Percentiles rank a stretch among this genome's conserved stretches.
These are phyloP conservation scores for Leptinotarsa undecemlineata DNA, from an alignment of 1,140 invertebrate genomes.

Conservation along the genomic window DNA sequence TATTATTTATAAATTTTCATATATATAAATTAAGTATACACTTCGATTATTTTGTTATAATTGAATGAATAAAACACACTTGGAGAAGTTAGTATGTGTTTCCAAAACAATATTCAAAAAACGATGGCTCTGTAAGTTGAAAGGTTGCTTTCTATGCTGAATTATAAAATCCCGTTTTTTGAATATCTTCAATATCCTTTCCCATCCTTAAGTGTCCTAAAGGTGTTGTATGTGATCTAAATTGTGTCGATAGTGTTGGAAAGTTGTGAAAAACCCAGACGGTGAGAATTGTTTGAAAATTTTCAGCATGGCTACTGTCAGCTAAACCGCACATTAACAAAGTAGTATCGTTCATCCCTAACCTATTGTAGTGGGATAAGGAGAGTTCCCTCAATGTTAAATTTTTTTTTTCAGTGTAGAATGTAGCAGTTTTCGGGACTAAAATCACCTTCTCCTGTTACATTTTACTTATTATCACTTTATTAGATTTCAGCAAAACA, in stretches of 20 bases:
- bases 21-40: constrained; percentile 43
- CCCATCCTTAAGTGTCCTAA: constrained; percentile 23
- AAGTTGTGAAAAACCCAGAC: constrained; percentile 32
- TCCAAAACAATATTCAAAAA: constrained; percentile 34
- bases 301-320: constrained; percentile 35
- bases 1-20: constrained; percentile 47
- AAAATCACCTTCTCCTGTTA: constrained; percentile 63
- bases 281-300: constrained; percentile 43
- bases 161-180: constrained; percentile 28
- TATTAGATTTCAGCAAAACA: constrained; percentile 39
- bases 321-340: constrained; percentile 37
- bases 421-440: neutral
- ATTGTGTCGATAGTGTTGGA: constrained; percentile 31
- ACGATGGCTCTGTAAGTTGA: neutral
- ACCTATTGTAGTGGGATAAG: constrained; percentile 66
- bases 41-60: constrained; percentile 54
- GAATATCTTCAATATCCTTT: constrained; percentile 34
- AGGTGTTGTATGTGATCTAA: constrained; percentile 15
- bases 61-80: constrained; percentile 47
- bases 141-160: neutral
- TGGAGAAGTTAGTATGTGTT: constrained; percentile 23
- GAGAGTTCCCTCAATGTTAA: constrained; percentile 58
- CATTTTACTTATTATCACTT: constrained; percentile 33
- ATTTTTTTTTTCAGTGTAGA: neutral
- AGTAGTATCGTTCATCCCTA: constrained; percentile 45